phyloP scores from a whole-genome alignment of 1,140 invertebrate genomes.

The Bombus pascuorum region DNA sequence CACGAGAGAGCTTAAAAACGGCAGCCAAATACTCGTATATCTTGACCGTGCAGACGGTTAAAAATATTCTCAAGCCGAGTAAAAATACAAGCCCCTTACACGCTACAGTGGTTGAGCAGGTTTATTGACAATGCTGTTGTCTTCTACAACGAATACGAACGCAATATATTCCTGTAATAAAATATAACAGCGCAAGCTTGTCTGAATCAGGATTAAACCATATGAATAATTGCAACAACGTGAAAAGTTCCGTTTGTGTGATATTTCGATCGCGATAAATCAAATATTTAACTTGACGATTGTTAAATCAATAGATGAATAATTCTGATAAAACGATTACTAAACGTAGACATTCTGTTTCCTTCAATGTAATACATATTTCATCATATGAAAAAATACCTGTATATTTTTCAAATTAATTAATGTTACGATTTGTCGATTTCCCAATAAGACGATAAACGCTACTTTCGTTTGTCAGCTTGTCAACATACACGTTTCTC shows the following conservation, averaged over 20 bases:
- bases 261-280: background rate
- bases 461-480: background rate
- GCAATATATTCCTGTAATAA: background rate
- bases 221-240: background rate
- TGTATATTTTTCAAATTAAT: background rate
- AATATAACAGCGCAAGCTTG: too few relatives aligned
- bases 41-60: background rate
- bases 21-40: background rate
- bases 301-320: background rate
- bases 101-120: background rate
- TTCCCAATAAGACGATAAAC: background rate
- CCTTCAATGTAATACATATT: too few relatives aligned
- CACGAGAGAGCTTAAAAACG: background rate
- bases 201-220: background rate
- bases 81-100: conserved; percentile 17
- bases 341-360: too few relatives aligned
- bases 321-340: background rate
- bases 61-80: conserved; percentile 11
- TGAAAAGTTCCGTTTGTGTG: background rate
- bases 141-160: background rate
- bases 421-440: too few relatives aligned
- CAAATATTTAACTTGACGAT: background rate
- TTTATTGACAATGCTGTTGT: conserved; percentile 12
- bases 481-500: background rate
- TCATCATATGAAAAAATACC: too few relatives aligned